Evolutionary conservation across 1,140 invertebrate species (phyloP).

Genomic region (Asbolus verrucosus): DNA sequence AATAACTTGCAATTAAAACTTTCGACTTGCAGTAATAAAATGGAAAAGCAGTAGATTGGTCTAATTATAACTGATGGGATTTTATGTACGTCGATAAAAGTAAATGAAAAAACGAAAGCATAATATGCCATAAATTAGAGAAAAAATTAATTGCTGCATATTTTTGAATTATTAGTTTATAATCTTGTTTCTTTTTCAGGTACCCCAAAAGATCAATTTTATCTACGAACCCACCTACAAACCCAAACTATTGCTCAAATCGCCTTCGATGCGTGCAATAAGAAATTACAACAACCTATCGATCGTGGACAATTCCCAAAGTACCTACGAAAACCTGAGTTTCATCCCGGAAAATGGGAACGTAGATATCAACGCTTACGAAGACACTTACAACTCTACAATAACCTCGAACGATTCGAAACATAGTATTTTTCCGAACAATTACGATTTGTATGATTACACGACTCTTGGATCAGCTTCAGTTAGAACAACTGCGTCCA

Average conservation of each 20-base stretch:
- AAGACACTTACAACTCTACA: slow-evolving; percentile 48
- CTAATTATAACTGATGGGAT: not conserved
- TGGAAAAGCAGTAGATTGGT: not conserved
- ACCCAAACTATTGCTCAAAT: slow-evolving; percentile 55
- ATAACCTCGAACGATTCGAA: slow-evolving; percentile 40
- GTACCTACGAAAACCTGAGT: slow-evolving; percentile 55
- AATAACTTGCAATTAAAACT: slow-evolving; percentile 13
- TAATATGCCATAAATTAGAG: no score
- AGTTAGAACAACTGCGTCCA: slow-evolving; percentile 15
- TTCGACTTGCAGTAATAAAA: not conserved
- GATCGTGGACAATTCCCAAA: slow-evolving; percentile 50
- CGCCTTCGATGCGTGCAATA: slow-evolving; percentile 60
- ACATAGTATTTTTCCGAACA: slow-evolving; percentile 12
- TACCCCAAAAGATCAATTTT: slow-evolving; percentile 45
- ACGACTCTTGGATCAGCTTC: slow-evolving; percentile 39
- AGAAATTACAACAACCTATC: slow-evolving; percentile 61
- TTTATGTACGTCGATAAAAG: no score
- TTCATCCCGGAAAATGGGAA: slow-evolving; percentile 55
- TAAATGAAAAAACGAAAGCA: no score
- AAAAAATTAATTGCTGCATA: no score
- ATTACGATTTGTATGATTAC: slow-evolving; percentile 43
- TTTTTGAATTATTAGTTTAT: not conserved
- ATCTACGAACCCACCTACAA: slow-evolving; percentile 51
- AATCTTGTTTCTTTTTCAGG: slow-evolving; percentile 46
- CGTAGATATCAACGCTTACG: slow-evolving; percentile 48